Conservation (phyloP, 92 coral and sea anemone genomes). For the Zoanthus sociatus region DNA sequence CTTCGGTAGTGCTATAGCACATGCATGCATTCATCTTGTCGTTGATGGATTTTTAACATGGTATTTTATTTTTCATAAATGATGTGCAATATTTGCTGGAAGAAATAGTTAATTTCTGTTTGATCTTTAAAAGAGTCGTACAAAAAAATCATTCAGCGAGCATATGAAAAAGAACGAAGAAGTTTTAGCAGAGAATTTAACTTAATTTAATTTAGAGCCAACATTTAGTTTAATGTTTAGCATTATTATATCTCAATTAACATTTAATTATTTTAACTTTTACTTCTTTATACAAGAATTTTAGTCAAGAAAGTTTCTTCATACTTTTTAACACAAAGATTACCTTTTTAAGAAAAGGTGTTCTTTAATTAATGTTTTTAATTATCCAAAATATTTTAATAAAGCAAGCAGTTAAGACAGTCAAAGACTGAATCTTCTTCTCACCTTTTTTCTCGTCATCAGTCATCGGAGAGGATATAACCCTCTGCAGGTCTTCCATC, state of each 20-base stretch:
- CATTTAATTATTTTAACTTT: too few relatives aligned
- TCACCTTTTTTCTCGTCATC: conserved; percentile 85
- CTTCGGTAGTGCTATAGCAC: not conserved
- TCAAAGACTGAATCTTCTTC: not conserved
- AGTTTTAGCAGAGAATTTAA: too few relatives aligned
- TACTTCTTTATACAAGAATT: too few relatives aligned
- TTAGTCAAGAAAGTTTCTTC: not conserved
- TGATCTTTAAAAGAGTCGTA: too few relatives aligned
- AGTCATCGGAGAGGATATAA: conserved; percentile 72
- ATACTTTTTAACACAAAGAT: not conserved
- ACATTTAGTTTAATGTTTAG: too few relatives aligned
- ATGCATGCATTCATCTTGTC: not conserved
- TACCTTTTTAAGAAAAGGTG: not conserved
- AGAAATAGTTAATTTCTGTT: too few relatives aligned
- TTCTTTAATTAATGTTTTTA: not conserved
- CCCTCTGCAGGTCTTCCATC: conserved; percentile 71
- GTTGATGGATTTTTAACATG: not conserved
- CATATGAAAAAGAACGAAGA: too few relatives aligned
- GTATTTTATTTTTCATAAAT: too few relatives aligned
- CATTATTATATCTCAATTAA: too few relatives aligned
- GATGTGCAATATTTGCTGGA: too few relatives aligned
- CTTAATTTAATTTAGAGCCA: too few relatives aligned
- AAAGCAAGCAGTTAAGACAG: not conserved
- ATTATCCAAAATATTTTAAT: not conserved
- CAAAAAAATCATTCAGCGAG: too few relatives aligned